Evolutionary conservation across 2,113 vertebrate genomes (phyloP).

Genomic region (Vanacampus margaritifer): DNA sequence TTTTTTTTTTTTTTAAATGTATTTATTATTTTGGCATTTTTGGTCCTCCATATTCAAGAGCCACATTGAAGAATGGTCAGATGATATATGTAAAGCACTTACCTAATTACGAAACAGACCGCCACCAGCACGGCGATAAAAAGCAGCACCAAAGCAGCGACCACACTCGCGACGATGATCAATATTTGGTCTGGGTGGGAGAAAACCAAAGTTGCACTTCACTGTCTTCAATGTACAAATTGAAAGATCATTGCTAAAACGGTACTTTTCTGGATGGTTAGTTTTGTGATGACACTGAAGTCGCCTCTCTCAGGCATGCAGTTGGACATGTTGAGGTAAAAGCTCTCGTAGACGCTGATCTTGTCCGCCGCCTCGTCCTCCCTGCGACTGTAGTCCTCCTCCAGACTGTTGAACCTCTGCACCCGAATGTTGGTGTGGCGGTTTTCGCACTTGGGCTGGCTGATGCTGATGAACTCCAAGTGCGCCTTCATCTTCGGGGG

Average conservation of each 20-base stretch:
- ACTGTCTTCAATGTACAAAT: neutral
- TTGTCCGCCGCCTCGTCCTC: slow-evolving; percentile 75
- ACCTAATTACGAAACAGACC: slow-evolving; percentile 79
- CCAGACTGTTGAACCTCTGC: slow-evolving; percentile 42
- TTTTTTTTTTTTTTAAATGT: no score
- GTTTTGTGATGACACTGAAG: slow-evolving; percentile 73
- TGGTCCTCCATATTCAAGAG: no score
- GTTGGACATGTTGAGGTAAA: slow-evolving; percentile 93
- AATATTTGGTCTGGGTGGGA: slow-evolving; percentile 68
- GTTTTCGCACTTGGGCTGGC: slow-evolving; percentile 70
- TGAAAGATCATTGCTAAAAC: neutral
- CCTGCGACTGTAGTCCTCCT: slow-evolving; percentile 67
- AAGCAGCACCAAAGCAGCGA: slow-evolving; percentile 61
- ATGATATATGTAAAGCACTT: slow-evolving; percentile 42
- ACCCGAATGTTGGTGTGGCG: slow-evolving; percentile 73
- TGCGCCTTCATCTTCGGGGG: slow-evolving; percentile 69
- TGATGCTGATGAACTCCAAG: slow-evolving; percentile 74
- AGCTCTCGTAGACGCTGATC: slow-evolving; percentile 60
- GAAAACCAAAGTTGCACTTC: neutral
- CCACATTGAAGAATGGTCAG: neutral
- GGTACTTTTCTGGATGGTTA: slow-evolving; percentile 64
- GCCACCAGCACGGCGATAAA: slow-evolving; percentile 59
- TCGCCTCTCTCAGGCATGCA: slow-evolving; percentile 69
- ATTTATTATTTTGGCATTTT: no score
- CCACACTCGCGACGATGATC: slow-evolving; percentile 64